Evolutionary conservation across 2,113 vertebrate species (phyloP).

Genomic region (Nothoprocta pentlandii): DNA sequence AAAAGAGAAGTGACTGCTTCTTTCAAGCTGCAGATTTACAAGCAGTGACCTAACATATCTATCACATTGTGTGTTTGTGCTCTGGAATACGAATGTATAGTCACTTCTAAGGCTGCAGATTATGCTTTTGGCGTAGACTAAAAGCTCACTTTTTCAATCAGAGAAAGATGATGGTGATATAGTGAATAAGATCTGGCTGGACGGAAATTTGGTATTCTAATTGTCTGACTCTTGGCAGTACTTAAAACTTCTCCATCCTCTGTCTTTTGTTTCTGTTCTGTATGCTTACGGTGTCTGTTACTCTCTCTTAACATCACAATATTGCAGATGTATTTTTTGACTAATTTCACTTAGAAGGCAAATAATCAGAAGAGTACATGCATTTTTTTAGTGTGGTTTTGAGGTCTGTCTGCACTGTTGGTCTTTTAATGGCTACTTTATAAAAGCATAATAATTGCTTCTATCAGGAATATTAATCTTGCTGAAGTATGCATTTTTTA

Average conservation of each 20-base stretch:
- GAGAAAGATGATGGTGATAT: not conserved
- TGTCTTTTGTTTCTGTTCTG: not conserved
- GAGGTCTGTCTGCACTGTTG: not conserved
- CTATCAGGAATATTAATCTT: not conserved
- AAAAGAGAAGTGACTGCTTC: not conserved
- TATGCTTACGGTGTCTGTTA: not conserved
- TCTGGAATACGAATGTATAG: not conserved
- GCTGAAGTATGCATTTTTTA: not conserved
- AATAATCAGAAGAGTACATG: not conserved
- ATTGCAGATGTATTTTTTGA: not conserved
- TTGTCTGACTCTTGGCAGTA: not conserved
- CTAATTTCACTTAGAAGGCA: not conserved
- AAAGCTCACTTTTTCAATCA: not conserved
- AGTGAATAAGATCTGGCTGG: not conserved
- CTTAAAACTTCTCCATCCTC: not conserved
- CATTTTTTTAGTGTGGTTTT: not conserved
- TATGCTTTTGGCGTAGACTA: not conserved
- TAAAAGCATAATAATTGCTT: not conserved
- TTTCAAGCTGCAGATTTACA: not conserved
- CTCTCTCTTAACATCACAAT: not conserved
- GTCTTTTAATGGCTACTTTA: not conserved
- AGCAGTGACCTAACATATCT: not conserved
- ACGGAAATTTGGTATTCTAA: not conserved
- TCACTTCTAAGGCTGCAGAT: not conserved
- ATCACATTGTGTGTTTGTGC: not conserved